Evolutionary conservation across 2,888 invertebrate genomes (phyloP).

Genomic region (Calliphora vomitoria): DNA sequence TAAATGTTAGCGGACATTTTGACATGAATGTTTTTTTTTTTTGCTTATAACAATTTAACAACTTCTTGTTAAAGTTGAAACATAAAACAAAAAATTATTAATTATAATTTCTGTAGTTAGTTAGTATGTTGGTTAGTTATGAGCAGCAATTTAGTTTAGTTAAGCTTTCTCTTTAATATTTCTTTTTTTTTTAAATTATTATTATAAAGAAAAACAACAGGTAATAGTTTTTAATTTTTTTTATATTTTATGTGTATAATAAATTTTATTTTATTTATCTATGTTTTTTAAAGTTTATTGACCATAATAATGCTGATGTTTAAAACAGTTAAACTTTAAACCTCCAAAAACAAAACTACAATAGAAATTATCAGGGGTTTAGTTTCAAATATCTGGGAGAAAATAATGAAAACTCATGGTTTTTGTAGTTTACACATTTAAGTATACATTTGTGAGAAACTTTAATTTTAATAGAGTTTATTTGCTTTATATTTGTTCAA

Average conservation of each 20-base stretch:
- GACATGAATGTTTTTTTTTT: slow-evolving; percentile 1
- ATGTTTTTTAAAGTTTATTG: slow-evolving; percentile 44
- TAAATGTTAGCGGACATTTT: slow-evolving; percentile 17
- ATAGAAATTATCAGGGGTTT: not conserved
- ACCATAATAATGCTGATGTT: slow-evolving; percentile 25
- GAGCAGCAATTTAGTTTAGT: slow-evolving; percentile 17
- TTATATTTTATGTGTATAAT: not conserved
- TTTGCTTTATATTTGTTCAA: slow-evolving; percentile 6
- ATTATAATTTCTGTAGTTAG: slow-evolving; percentile 34
- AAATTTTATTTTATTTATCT: slow-evolving; percentile 14
- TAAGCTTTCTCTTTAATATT: slow-evolving; percentile 62
- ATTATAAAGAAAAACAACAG: slow-evolving; percentile 23
- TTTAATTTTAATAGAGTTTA: slow-evolving; percentile 29
- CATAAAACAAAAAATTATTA: slow-evolving; percentile 22
- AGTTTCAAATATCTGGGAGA: not conserved
- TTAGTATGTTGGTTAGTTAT: slow-evolving; percentile 14
- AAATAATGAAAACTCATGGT: slow-evolving; percentile 54
- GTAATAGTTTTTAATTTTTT: slow-evolving; percentile 11
- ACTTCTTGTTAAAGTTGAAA: slow-evolving; percentile 17
- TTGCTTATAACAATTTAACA: too few species aligned
- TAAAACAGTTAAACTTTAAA: slow-evolving; percentile 27
- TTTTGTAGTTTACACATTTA: too few species aligned
- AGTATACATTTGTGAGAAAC: slow-evolving; percentile 41
- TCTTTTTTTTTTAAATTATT: slow-evolving; percentile 11
- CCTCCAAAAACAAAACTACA: not conserved